Conservation (phyloP, 2,113 vertebrate species). For the Phrynosoma platyrhinos region DNA sequence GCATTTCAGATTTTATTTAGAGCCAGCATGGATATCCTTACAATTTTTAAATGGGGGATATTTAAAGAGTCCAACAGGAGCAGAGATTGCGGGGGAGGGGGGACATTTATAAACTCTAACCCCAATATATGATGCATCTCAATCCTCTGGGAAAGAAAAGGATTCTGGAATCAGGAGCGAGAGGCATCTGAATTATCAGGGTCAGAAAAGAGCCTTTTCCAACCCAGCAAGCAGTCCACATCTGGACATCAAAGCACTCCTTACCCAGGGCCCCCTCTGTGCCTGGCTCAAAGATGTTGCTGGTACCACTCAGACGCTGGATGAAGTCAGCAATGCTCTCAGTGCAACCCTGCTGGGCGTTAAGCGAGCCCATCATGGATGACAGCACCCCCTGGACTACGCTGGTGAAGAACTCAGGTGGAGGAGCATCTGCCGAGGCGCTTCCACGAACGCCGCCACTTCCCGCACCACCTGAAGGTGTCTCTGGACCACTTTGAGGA, state of each 20-base stretch:
- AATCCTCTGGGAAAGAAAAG: not conserved
- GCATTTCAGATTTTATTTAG: no score
- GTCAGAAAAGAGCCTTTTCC: not conserved
- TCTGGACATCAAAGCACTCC: not conserved
- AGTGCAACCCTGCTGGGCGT: slow-evolving; percentile 85
- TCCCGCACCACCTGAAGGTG: slow-evolving; percentile 43
- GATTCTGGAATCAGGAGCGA: not conserved
- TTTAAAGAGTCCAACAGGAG: no score
- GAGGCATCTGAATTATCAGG: not conserved
- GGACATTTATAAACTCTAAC: not conserved
- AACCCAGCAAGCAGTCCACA: not conserved
- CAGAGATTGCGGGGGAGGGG: no score
- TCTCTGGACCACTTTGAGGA: slow-evolving; percentile 54
- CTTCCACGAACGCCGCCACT: slow-evolving; percentile 57
- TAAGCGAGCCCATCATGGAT: slow-evolving; percentile 90
- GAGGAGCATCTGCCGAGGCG: slow-evolving; percentile 65
- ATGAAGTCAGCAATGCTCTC: slow-evolving; percentile 94
- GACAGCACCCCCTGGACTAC: slow-evolving; percentile 91
- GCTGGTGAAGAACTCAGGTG: slow-evolving; percentile 89
- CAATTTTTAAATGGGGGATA: no score
- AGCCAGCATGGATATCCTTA: no score
- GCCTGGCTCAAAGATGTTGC: slow-evolving; percentile 89
- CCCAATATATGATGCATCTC: not conserved
- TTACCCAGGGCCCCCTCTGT: slow-evolving; percentile 84
- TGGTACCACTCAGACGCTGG: slow-evolving; percentile 89